These are phyloP conservation scores for Balaeniceps rex DNA, from an alignment of 2,113 vertebrate genomes.

Conservation along the genomic window DNA sequence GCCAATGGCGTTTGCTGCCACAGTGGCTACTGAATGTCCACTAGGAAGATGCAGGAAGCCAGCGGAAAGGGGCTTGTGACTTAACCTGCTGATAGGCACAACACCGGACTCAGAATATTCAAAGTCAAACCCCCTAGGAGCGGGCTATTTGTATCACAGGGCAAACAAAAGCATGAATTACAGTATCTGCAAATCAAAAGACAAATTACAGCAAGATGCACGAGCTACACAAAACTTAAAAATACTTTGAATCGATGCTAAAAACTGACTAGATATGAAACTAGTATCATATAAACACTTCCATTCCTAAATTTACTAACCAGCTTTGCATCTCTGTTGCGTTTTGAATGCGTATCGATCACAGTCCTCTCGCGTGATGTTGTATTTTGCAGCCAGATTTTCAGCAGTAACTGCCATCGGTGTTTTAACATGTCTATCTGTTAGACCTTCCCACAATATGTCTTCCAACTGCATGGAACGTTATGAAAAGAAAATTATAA, in stretches of 20 bases:
- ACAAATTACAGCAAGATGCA: background rate
- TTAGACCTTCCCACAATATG: constrained; percentile 86
- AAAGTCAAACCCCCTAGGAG: background rate
- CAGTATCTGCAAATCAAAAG: background rate
- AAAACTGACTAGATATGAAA: background rate
- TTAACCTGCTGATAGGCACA: background rate
- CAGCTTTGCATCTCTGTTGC: constrained; percentile 92
- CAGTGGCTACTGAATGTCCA: accelerated
- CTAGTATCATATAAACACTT: accelerated
- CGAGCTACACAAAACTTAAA: background rate
- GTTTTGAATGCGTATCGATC: constrained; percentile 86
- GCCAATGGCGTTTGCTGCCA: background rate
- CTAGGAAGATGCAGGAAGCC: background rate
- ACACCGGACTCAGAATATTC: background rate
- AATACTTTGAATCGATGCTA: background rate
- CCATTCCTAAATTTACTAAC: constrained; percentile 59
- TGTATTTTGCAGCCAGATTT: constrained; percentile 89
- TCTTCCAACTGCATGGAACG: constrained; percentile 84
- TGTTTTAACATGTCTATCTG: constrained; percentile 83
- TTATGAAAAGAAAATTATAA: background rate
- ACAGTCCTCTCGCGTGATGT: constrained; percentile 86
- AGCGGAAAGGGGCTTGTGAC: background rate
- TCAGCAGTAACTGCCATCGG: constrained; percentile 95
- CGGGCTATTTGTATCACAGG: accelerated
- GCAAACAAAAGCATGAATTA: background rate